Evolutionary conservation across 1,140 invertebrate species (phyloP).

Genomic region (Harpegnathos saltator): DNA sequence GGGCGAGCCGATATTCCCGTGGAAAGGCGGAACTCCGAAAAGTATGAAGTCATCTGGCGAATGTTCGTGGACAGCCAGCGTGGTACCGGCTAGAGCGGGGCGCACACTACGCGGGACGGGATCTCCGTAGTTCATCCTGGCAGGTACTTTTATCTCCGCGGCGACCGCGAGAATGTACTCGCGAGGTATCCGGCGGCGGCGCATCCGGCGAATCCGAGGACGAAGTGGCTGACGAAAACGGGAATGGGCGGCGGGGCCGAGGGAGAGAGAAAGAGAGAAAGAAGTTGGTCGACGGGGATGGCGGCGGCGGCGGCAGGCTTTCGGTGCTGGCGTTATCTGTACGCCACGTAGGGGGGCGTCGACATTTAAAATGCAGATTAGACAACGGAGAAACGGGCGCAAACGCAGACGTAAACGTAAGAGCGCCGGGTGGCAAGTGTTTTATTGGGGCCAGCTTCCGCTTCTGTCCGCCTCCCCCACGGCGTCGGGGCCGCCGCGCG

Average conservation of each 20-base stretch:
- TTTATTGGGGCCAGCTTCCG: constrained; percentile 78
- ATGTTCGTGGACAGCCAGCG: constrained; percentile 61
- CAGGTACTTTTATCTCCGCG: constrained; percentile 71
- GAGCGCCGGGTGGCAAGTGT: constrained; percentile 75
- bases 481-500: constrained; percentile 39
- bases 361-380: constrained; percentile 81
- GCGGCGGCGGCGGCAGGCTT: constrained; percentile 21
- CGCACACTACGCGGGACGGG: constrained; percentile 26
- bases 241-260: too few relatives aligned
- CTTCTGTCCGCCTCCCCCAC: constrained; percentile 36
- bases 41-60: constrained; percentile 64
- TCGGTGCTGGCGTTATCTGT: constrained; percentile 64
- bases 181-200: constrained; percentile 65
- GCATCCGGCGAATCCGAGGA: constrained; percentile 56
- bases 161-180: constrained; percentile 70
- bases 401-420: constrained; percentile 74
- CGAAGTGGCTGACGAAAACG: constrained; percentile 40
- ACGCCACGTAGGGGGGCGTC: constrained; percentile 44
- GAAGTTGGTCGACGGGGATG: constrained; percentile 1
- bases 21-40: constrained; percentile 49
- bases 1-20: constrained; percentile 53
- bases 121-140: constrained; percentile 53
- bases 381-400: constrained; percentile 65
- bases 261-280: constrained; percentile 16
- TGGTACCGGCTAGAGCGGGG: neutral